phyloP scores from a whole-genome alignment of 2,113 vertebrate species.

The Aldabrachelys gigantea region DNA sequence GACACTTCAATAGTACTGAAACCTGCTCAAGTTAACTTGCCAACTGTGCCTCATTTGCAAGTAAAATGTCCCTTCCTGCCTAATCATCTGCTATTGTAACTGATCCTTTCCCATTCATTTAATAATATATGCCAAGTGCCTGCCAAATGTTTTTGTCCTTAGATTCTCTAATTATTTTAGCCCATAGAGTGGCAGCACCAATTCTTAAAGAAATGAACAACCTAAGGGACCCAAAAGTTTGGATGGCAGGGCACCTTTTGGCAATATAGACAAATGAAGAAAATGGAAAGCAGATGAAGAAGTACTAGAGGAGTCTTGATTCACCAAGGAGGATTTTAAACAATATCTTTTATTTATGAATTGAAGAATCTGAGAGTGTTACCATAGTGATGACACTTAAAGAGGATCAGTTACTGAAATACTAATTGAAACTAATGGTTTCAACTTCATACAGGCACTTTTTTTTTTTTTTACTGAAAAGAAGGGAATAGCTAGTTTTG shows the following conservation, averaged over 20 bases:
- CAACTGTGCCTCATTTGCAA: conserved; percentile 76
- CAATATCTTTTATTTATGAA: background rate
- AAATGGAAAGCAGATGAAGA: background rate
- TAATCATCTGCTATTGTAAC: conserved; percentile 74
- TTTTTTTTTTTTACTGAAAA: background rate
- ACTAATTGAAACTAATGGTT: background rate
- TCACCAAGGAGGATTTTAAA: background rate
- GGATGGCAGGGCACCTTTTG: background rate
- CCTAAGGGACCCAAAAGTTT: background rate
- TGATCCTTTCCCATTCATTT: conserved; percentile 78
- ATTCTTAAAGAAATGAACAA: conserved; percentile 24
- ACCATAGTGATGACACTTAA: conserved; percentile 1
- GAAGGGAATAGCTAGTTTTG: background rate
- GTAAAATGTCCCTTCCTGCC: conserved; percentile 73
- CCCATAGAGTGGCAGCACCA: background rate
- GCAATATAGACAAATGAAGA: background rate
- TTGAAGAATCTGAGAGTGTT: conserved; percentile 11
- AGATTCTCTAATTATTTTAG: conserved; percentile 30
- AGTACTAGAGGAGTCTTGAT: conserved; percentile 19
- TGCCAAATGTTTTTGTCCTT: conserved; percentile 69
- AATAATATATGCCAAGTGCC: conserved; percentile 70
- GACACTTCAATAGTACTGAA: conserved; percentile 69
- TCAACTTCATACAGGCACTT: background rate
- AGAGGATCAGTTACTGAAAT: background rate
- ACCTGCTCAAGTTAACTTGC: conserved; percentile 71